A percentile compares a stretch with the other conserved stretches of the same genome.
phyloP scores from a whole-genome alignment of 23 tunicate species.

The Ciona savignyi region DNA sequence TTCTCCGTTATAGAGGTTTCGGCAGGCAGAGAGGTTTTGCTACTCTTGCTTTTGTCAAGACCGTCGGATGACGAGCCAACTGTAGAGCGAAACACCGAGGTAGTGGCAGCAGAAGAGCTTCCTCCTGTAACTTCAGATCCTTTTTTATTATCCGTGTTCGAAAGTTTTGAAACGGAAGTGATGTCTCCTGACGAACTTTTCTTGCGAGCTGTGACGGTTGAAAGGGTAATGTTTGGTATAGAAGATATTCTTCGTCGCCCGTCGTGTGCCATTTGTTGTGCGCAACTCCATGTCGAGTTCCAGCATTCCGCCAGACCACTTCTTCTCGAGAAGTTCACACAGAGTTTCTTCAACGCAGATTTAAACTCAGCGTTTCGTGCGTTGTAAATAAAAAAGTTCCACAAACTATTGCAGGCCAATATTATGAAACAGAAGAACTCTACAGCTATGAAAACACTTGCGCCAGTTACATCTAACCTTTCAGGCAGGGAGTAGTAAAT shows the following conservation, averaged over 20 bases:
- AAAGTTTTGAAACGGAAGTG: too few species aligned
- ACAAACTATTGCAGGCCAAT: slow-evolving; percentile 38
- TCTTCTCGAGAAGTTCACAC: not conserved
- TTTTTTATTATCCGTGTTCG: too few species aligned
- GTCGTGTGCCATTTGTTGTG: not conserved
- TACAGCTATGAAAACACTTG: slow-evolving; percentile 9
- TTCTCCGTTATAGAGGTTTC: too few species aligned
- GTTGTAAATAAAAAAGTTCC: slow-evolving; percentile 49
- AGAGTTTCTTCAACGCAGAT: slow-evolving; percentile 7
- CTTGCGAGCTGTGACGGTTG: not conserved
- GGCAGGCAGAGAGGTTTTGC: too few species aligned
- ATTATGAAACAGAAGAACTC: slow-evolving; percentile 28
- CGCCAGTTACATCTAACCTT: not conserved
- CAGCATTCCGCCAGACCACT: slow-evolving; percentile 17
- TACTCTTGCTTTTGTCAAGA: too few species aligned
- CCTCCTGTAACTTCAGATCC: too few species aligned
- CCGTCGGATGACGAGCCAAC: too few species aligned
- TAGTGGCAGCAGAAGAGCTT: too few species aligned
- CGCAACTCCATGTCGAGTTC: slow-evolving; percentile 6
- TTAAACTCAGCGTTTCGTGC: slow-evolving; percentile 18
- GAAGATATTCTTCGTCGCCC: not conserved
- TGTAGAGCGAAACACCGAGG: too few species aligned
- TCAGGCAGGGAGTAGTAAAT: slow-evolving; percentile 5
- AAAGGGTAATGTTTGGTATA: not conserved
- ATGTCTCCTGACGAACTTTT: not conserved